Evolutionary conservation across 2,113 vertebrate species (phyloP).

Genomic region (Indicator indicator): DNA sequence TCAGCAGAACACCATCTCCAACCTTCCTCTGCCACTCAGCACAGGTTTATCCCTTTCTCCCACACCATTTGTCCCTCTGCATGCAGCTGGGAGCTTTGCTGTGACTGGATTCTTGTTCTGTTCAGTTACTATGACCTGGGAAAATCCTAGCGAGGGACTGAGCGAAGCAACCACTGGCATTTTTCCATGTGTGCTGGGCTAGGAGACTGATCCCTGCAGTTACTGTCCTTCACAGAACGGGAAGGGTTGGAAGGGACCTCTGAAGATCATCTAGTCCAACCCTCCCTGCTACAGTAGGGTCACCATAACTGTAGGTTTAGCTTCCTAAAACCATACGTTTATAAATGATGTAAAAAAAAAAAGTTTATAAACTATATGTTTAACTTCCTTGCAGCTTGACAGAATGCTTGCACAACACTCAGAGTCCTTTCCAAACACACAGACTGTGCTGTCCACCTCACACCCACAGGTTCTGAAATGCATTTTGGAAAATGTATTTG

Average conservation of each 20-base stretch:
- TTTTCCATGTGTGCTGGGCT: neutral
- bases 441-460: neutral
- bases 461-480: neutral
- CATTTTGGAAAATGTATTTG: neutral
- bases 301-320: no score
- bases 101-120: neutral
- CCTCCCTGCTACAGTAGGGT: no score
- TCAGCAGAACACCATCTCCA: neutral
- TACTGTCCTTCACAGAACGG: neutral
- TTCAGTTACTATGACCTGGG: neutral
- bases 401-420: neutral
- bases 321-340: no score
- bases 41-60: neutral
- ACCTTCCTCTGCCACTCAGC: neutral
- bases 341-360: no score
- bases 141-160: neutral
- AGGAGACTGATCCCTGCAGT: neutral
- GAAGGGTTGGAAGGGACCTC: no score
- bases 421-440: neutral
- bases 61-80: neutral
- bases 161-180: neutral
- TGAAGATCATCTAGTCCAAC: no score
- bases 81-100: neutral
- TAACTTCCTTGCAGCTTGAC: neutral
- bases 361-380: no score